Evolutionary conservation across 2,888 invertebrate genomes (phyloP).

Genomic region (Cephus sareptanus): DNA sequence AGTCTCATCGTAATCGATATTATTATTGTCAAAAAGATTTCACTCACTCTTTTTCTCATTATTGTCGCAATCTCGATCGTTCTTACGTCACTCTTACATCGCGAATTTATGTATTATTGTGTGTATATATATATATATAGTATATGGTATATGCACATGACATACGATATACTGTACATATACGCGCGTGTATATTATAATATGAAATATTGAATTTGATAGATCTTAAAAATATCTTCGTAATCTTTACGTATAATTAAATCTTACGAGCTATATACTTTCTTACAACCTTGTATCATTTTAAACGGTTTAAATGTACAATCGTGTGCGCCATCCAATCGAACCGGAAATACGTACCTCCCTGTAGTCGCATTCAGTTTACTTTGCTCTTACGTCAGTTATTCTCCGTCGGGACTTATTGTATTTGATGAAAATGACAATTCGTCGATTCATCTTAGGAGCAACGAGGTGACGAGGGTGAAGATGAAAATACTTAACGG

Average conservation of each 20-base stretch:
- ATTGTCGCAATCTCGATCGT: background rate
- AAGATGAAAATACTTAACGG: constrained; percentile 27
- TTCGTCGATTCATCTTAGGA: constrained; percentile 33
- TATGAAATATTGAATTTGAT: constrained; percentile 62
- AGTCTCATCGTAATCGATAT: constrained; percentile 11
- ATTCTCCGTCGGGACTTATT: background rate
- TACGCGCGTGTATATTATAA: constrained; percentile 32
- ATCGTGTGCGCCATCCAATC: background rate
- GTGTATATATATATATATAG: constrained; percentile 27
- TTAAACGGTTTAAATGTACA: constrained; percentile 20
- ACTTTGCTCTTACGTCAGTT: background rate
- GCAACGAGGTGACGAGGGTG: background rate
- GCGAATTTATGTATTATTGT: constrained; percentile 34
- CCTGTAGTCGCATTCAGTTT: too few relatives aligned
- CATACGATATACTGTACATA: constrained; percentile 19
- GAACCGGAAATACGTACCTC: too few relatives aligned
- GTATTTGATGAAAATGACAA: constrained; percentile 5
- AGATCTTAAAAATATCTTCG: constrained; percentile 62
- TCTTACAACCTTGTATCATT: constrained; percentile 64
- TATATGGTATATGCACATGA: background rate
- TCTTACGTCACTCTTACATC: constrained; percentile 19
- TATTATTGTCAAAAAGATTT: constrained; percentile 36
- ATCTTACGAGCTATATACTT: constrained; percentile 61
- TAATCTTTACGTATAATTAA: constrained; percentile 47
- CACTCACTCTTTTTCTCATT: constrained; percentile 1